Evolutionary conservation across 2,888 invertebrate species (phyloP).

Genomic region (Frankliniella fusca): DNA sequence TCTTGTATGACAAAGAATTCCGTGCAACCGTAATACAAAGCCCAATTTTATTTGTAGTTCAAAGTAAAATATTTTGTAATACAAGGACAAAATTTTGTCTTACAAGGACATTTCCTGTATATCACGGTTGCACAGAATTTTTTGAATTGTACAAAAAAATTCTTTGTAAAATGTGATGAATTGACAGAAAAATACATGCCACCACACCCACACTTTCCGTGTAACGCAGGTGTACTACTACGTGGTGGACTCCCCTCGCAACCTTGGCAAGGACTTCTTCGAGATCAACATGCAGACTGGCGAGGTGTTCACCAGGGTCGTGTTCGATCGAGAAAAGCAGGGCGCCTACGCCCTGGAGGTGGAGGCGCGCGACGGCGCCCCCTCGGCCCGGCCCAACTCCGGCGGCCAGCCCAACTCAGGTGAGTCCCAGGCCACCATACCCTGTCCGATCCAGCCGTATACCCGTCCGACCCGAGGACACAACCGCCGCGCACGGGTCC

Average conservation of each 20-base stretch:
- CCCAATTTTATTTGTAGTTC: no score
- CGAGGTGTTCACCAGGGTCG: conserved; percentile 89
- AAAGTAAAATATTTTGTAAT: no score
- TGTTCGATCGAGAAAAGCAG: conserved; percentile 97
- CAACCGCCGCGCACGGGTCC: no score
- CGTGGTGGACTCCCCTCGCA: conserved; percentile 84
- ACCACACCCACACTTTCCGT: not conserved
- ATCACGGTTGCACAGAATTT: no score
- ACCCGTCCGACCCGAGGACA: not conserved
- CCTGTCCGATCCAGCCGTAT: no score
- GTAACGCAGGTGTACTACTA: conserved; percentile 80
- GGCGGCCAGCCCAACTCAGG: conserved; percentile 94
- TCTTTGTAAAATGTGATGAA: no score
- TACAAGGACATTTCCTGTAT: no score
- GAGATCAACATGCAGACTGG: conserved; percentile 94
- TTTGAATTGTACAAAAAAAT: no score
- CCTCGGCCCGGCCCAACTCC: conserved; percentile 92
- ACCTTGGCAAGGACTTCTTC: conserved; percentile 93
- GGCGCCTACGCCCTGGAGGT: conserved; percentile 96
- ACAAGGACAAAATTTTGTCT: no score
- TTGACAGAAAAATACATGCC: no score
- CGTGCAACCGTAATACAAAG: no score
- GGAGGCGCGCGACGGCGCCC: conserved; percentile 91
- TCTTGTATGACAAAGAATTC: no score
- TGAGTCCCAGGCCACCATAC: conserved; percentile 51